A percentile compares a stretch with the other conserved stretches of the same genome.
Conservation (phyloP, 35 echinoderm and acorn worm genomes). For the Heliocidaris erythrogramma region DNA sequence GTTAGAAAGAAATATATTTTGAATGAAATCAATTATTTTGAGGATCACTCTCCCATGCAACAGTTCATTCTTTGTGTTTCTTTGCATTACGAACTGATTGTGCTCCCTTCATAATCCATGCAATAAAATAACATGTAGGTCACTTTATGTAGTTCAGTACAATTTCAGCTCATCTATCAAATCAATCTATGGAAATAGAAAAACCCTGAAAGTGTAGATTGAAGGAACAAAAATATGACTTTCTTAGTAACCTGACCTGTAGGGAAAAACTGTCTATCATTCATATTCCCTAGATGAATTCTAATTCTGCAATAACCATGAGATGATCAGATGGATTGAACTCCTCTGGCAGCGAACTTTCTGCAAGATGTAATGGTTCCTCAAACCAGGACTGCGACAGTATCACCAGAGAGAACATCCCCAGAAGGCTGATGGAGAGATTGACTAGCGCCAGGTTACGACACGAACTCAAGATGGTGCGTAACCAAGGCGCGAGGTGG, state of each 20-base stretch:
- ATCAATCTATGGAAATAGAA: background rate
- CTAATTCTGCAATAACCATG: slow-evolving; percentile 50
- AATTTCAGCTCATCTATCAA: background rate
- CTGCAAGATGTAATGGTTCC: slow-evolving; percentile 45
- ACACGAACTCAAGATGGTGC: slow-evolving; percentile 9
- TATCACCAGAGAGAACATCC: slow-evolving; percentile 10
- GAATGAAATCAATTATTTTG: no score
- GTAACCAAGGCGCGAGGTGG: background rate
- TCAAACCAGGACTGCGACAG: slow-evolving; percentile 50
- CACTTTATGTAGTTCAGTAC: background rate
- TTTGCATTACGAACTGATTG: background rate
- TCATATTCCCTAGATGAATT: background rate
- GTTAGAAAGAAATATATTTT: no score
- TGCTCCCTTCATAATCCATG: background rate
- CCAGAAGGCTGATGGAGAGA: slow-evolving; percentile 32
- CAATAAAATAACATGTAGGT: background rate
- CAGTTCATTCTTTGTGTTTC: background rate
- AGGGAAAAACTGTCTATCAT: background rate
- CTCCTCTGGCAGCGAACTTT: slow-evolving; percentile 66
- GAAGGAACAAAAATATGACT: background rate
- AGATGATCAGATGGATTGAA: slow-evolving; percentile 79
- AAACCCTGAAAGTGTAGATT: background rate
- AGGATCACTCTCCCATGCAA: no score
- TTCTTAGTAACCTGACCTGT: no score
- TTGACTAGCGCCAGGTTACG: slow-evolving; percentile 46